Percentiles rank a stretch among this genome's conserved stretches.
phyloP scores from a whole-genome alignment of 1,140 invertebrate species.

The Micrasema minimum region DNA sequence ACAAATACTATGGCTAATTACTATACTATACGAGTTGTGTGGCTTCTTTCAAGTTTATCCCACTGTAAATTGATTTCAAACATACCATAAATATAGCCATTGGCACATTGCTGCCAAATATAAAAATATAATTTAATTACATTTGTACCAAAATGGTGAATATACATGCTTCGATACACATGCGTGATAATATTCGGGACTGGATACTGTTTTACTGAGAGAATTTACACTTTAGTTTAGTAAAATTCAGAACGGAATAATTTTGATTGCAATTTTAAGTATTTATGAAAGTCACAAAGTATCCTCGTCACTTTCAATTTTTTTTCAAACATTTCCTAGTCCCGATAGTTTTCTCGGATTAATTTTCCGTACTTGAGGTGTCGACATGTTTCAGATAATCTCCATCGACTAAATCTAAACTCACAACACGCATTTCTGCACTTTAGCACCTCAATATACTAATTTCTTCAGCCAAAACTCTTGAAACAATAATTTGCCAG shows the following conservation, averaged over 20 bases:
- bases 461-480: slow-evolving; percentile 10
- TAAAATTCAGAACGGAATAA: no score
- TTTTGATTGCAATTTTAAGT: no score
- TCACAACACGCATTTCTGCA: slow-evolving; percentile 39
- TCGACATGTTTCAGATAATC: slow-evolving; percentile 5
- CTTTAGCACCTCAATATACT: slow-evolving; percentile 27
- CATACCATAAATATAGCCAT: slow-evolving; percentile 14
- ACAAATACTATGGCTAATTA: slow-evolving; percentile 45
- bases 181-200: no score
- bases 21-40: slow-evolving; percentile 46
- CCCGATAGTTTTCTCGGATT: neutral
- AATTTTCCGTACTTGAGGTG: neutral
- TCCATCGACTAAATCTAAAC: slow-evolving; percentile 7
- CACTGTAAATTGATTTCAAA: slow-evolving; percentile 54
- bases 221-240: no score
- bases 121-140: slow-evolving; percentile 48
- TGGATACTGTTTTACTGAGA: no score
- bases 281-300: no score
- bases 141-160: slow-evolving; percentile 53
- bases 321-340: no score
- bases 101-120: slow-evolving; percentile 36
- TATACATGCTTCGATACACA: no score
- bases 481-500: slow-evolving; percentile 21
- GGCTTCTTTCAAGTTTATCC: slow-evolving; percentile 54
- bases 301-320: no score